Evolutionary conservation across 2,888 invertebrate genomes (phyloP).

Genomic region (Arctia plantaginis): DNA sequence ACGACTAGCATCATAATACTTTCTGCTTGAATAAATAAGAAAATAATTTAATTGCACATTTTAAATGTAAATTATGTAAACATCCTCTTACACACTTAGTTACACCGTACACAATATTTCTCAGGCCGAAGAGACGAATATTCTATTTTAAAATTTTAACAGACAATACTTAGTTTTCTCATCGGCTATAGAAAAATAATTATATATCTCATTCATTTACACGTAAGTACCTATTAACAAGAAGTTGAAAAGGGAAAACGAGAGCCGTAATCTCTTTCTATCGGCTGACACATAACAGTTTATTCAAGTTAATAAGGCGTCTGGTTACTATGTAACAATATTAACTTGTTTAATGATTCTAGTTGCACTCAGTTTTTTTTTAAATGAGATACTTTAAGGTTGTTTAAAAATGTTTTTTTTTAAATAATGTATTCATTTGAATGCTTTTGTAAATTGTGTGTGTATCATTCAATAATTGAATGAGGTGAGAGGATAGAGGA

Average conservation of each 20-base stretch:
- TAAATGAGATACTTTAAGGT: neutral
- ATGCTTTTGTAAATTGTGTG: neutral
- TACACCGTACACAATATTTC: conserved; percentile 50
- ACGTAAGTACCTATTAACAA: conserved; percentile 15
- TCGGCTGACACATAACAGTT: neutral
- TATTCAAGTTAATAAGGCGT: conserved; percentile 1
- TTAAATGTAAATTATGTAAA: conserved; percentile 48
- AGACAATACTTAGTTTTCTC: conserved; percentile 39
- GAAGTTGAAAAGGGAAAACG: conserved; percentile 14
- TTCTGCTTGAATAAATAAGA: conserved; percentile 61
- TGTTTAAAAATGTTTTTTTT: neutral
- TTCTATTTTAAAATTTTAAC: conserved; percentile 75
- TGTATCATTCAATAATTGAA: neutral
- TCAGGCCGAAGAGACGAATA: conserved; percentile 77
- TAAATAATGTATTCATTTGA: neutral
- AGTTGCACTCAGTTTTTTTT: neutral
- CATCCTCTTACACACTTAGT: conserved; percentile 60
- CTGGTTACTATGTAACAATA: neutral
- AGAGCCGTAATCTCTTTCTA: neutral
- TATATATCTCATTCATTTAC: conserved; percentile 19
- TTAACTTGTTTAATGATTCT: neutral
- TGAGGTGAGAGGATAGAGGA: too few relatives aligned
- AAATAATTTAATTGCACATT: conserved; percentile 59
- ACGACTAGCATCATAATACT: conserved; percentile 85
- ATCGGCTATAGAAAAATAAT: conserved; percentile 25